phyloP scores from a whole-genome alignment of 2,888 invertebrate genomes.

The Drosophila siamana region DNA sequence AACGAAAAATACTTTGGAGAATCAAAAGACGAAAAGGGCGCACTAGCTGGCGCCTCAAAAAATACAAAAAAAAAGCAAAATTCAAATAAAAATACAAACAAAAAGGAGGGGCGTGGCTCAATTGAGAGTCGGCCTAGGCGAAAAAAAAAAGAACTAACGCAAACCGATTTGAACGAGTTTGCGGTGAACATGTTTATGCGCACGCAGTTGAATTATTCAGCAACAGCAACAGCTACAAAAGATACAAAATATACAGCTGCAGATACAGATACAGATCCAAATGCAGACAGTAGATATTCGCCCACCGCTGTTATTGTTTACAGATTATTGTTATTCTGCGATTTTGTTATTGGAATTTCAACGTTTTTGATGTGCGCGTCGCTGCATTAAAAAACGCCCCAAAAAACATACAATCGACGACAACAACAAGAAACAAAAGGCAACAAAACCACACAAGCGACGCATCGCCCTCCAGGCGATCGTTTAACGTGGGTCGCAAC shows the following conservation, averaged over 20 bases:
- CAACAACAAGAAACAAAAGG: not conserved
- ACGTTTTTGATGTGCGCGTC: conserved; percentile 3
- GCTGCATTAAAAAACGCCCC: conserved; percentile 49
- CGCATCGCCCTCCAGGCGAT: not conserved
- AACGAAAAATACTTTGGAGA: conserved; percentile 43
- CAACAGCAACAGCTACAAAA: conserved; percentile 34
- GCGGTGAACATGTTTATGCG: conserved; percentile 41
- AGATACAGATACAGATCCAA: conserved; percentile 22
- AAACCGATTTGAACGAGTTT: conserved; percentile 75
- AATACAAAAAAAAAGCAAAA: not conserved
- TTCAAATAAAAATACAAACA: not conserved
- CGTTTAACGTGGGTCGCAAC: conserved; percentile 12
- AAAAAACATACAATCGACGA: conserved; percentile 15
- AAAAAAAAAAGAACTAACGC: conserved; percentile 51
- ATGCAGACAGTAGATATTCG: not conserved
- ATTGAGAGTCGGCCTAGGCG: conserved; percentile 29
- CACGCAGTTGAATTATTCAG: conserved; percentile 37
- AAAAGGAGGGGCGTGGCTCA: conserved; percentile 20
- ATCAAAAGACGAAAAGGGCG: conserved; percentile 11
- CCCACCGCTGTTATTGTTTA: conserved; percentile 29
- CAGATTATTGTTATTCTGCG: conserved; percentile 15
- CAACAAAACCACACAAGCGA: not conserved
- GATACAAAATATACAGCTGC: conserved; percentile 35
- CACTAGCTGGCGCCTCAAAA: not conserved
- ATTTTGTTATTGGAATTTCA: conserved; percentile 17